Percentiles rank a stretch among this genome's conserved stretches.
Conservation (phyloP, 2,888 invertebrate genomes). For the Agriotes lineatus region DNA sequence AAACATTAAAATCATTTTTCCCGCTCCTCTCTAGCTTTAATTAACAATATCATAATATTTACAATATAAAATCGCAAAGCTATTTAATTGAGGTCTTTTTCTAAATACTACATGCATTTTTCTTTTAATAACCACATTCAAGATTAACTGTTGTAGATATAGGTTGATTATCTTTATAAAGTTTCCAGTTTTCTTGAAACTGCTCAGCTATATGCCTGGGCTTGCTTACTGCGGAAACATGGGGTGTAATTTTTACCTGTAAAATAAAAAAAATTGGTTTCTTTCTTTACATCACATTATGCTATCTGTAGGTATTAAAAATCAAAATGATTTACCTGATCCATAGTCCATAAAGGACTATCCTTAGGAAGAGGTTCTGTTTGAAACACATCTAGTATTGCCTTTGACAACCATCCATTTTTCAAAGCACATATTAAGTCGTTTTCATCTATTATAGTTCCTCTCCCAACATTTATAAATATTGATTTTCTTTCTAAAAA, state of each 20-base stretch:
- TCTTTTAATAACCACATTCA: slow-evolving; percentile 63
- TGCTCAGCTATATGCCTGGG: slow-evolving; percentile 65
- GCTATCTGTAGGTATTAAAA: background rate
- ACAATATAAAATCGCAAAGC: too few relatives aligned
- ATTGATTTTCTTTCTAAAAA: slow-evolving; percentile 62
- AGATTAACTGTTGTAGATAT: slow-evolving; percentile 63
- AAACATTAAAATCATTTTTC: too few relatives aligned
- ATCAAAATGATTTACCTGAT: slow-evolving; percentile 62
- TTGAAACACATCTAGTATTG: slow-evolving; percentile 71
- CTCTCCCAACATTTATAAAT: slow-evolving; percentile 73
- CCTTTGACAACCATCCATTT: slow-evolving; percentile 69
- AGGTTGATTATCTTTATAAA: slow-evolving; percentile 60
- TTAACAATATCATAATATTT: too few relatives aligned
- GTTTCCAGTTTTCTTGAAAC: slow-evolving; percentile 65
- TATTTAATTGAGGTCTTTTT: too few relatives aligned
- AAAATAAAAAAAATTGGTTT: too few relatives aligned
- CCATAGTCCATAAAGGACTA: slow-evolving; percentile 68
- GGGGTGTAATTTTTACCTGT: slow-evolving; percentile 67
- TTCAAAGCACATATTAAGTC: slow-evolving; percentile 68
- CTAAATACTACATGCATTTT: background rate
- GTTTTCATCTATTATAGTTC: slow-evolving; percentile 68
- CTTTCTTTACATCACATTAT: too few relatives aligned
- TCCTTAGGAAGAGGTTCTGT: slow-evolving; percentile 68
- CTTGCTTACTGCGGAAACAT: slow-evolving; percentile 64
- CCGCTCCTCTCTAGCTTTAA: too few relatives aligned